A percentile compares a stretch with the other conserved stretches of the same genome.
phyloP scores from a whole-genome alignment of 2,113 vertebrate species.

The Indicator indicator region DNA sequence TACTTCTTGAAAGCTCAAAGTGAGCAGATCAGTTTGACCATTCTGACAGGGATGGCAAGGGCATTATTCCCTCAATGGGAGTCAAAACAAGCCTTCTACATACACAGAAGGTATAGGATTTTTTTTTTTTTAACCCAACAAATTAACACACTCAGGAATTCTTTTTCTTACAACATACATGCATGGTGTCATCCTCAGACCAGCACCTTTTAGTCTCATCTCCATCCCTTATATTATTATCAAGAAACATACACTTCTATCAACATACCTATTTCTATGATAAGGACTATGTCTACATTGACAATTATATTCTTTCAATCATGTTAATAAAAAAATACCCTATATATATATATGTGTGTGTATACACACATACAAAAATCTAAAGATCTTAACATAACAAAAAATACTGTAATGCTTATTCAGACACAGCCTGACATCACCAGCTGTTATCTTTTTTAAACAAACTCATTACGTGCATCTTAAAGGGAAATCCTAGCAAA shows the following conservation, averaged over 20 bases:
- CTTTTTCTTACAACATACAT: background rate
- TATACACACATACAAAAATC: background rate
- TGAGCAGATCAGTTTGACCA: background rate
- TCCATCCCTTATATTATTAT: background rate
- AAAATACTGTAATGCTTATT: background rate
- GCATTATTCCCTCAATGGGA: background rate
- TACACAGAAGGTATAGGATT: fast-evolving
- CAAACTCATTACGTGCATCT: background rate
- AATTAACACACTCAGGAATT: background rate
- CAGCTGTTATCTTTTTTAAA: background rate
- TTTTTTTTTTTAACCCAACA: background rate
- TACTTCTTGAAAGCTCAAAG: background rate
- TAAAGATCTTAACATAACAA: background rate
- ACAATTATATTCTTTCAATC: background rate
- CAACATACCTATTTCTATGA: background rate
- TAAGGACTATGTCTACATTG: background rate
- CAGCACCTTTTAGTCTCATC: background rate
- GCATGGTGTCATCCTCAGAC: background rate
- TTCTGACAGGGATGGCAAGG: background rate
- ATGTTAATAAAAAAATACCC: background rate
- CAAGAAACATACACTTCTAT: background rate
- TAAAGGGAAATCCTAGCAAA: background rate
- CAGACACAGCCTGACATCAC: background rate
- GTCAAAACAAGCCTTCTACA: background rate
- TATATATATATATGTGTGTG: background rate